Evolutionary conservation across 2,888 invertebrate genomes (phyloP).

Genomic region (Meta bourneti): DNA sequence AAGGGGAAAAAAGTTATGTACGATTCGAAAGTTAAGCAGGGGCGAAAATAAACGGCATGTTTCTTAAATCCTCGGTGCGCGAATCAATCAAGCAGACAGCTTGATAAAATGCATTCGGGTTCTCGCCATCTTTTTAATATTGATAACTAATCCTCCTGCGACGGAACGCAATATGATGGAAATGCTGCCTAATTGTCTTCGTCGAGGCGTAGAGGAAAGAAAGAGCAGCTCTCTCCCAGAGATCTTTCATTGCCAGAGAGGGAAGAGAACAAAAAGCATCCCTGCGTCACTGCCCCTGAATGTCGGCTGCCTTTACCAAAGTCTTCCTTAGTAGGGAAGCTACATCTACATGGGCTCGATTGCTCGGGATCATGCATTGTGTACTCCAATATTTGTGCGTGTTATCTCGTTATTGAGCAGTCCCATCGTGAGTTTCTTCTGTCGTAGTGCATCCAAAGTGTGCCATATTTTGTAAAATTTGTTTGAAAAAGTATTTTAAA

Average conservation of each 20-base stretch:
- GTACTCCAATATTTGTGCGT: too few relatives aligned
- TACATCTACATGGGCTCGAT: slow-evolving; percentile 21
- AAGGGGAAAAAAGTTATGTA: slow-evolving; percentile 11
- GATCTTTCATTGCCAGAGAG: neutral
- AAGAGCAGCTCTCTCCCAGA: neutral
- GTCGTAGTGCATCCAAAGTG: too few relatives aligned
- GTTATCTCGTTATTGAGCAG: too few relatives aligned
- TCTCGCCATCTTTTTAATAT: slow-evolving; percentile 44
- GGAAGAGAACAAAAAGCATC: neutral
- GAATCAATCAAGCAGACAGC: slow-evolving; percentile 57
- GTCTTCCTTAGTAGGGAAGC: neutral
- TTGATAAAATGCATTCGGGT: slow-evolving; percentile 34
- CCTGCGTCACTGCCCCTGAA: slow-evolving; percentile 7
- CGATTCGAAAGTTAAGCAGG: slow-evolving; percentile 14
- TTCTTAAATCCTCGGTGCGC: slow-evolving; percentile 20
- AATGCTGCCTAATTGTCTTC: slow-evolving; percentile 35
- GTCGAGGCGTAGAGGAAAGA: neutral
- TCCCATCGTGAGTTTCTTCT: too few relatives aligned
- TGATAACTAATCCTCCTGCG: slow-evolving; percentile 45
- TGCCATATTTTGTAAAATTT: too few relatives aligned
- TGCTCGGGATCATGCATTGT: neutral
- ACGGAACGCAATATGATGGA: slow-evolving; percentile 23
- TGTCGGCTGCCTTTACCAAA: neutral
- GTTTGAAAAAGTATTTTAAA: too few relatives aligned
- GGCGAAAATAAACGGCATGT: neutral